phyloP scores from a whole-genome alignment of 2,888 invertebrate genomes.

The Keiferia lycopersicella region DNA sequence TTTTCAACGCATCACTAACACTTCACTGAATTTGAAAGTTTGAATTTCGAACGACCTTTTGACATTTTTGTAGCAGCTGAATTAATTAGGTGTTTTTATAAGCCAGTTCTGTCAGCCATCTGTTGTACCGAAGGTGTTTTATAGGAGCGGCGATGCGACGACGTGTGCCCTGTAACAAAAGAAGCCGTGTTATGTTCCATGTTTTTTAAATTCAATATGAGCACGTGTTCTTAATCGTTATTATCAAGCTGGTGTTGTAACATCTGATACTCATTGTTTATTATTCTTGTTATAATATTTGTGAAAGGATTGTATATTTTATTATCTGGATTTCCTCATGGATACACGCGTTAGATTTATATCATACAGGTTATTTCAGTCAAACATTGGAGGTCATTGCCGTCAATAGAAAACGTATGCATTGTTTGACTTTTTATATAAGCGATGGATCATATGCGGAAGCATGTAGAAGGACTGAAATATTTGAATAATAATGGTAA shows the following conservation, averaged over 20 bases:
- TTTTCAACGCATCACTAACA: conserved; percentile 48
- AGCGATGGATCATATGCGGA: conserved; percentile 6
- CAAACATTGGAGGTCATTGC: not conserved
- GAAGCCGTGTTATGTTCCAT: conserved; percentile 37
- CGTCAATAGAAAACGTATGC: conserved; percentile 5
- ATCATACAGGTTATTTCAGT: not conserved
- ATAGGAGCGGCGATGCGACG: conserved; percentile 32
- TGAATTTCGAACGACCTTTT: conserved; percentile 49
- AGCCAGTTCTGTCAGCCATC: conserved; percentile 29
- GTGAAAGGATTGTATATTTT: conserved; percentile 15
- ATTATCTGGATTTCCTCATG: conserved; percentile 16
- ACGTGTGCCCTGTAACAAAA: conserved; percentile 50
- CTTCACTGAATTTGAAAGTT: conserved; percentile 44
- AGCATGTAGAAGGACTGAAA: conserved; percentile 2
- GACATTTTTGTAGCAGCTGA: conserved; percentile 46
- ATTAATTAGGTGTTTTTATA: conserved; percentile 34
- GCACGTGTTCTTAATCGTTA: conserved; percentile 43
- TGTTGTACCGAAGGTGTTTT: conserved; percentile 26
- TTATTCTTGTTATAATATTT: conserved; percentile 19
- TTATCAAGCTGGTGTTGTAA: conserved; percentile 35
- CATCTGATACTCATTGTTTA: conserved; percentile 22
- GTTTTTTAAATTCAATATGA: conserved; percentile 29
- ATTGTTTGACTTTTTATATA: conserved; percentile 3
- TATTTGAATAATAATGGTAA: conserved; percentile 10
- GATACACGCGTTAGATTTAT: conserved; percentile 10